Percentiles rank a stretch among this genome's conserved stretches.
These are phyloP conservation scores for Aricia artaxerxes DNA, from an alignment of 2,888 invertebrate species.

Conservation along the genomic window DNA sequence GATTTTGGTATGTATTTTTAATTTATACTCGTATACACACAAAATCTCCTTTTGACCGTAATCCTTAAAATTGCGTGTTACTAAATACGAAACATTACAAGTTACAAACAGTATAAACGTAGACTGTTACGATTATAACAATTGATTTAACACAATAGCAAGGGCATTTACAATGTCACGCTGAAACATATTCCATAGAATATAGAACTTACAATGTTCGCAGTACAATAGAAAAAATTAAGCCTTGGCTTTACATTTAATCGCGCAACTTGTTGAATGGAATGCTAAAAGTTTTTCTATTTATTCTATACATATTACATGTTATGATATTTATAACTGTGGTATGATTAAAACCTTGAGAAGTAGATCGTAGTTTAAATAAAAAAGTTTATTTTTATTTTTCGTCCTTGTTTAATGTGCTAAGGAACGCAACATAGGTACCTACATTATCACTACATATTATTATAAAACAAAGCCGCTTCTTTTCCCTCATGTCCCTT, in stretches of 20 bases:
- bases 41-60: too few relatives aligned
- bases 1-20: too few relatives aligned
- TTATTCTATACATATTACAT: not conserved
- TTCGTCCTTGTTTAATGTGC: too few relatives aligned
- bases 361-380: not conserved
- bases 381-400: too few relatives aligned
- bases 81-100: not conserved
- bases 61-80: not conserved
- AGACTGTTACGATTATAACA: not conserved
- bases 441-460: too few relatives aligned
- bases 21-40: too few relatives aligned
- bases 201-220: not conserved
- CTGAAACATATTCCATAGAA: slow-evolving; percentile 2
- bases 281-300: not conserved
- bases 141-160: not conserved
- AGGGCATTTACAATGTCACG: slow-evolving; percentile 27
- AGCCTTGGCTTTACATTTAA: slow-evolving; percentile 19
- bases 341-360: not conserved
- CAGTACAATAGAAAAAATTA: slow-evolving; percentile 2
- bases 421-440: too few relatives aligned
- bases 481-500: too few relatives aligned
- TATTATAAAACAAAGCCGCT: too few relatives aligned
- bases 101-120: not conserved
- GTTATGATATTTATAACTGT: not conserved
- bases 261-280: slow-evolving; percentile 8